These are phyloP conservation scores for Nothoprocta pentlandii DNA, from an alignment of 2,113 vertebrate genomes.

Conservation along the genomic window DNA sequence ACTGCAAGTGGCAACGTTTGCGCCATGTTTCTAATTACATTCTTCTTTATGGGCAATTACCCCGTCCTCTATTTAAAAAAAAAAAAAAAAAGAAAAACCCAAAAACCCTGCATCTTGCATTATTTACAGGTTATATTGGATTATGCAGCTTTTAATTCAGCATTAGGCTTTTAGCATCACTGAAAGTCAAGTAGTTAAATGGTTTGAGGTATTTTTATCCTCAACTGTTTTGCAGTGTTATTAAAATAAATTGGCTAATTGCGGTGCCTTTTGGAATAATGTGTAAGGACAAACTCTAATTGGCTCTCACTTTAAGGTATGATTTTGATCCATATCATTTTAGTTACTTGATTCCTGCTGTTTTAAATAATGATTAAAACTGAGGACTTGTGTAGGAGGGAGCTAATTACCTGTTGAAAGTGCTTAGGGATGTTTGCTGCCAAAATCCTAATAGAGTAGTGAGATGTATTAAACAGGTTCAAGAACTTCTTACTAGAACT, in stretches of 20 bases:
- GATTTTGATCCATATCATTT: not conserved
- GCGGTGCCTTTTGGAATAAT: not conserved
- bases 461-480: too few relatives aligned
- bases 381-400: fast-evolving
- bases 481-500: too few relatives aligned
- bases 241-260: not conserved
- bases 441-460: too few relatives aligned
- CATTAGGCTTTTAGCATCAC: not conserved
- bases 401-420: not conserved
- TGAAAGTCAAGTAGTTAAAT: not conserved
- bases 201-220: not conserved
- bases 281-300: not conserved
- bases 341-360: not conserved
- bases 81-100: too few relatives aligned
- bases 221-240: not conserved
- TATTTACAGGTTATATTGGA: not conserved
- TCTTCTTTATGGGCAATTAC: conserved; percentile 15
- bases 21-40: not conserved
- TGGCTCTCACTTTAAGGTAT: not conserved
- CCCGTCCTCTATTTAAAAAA: not conserved
- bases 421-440: too few relatives aligned
- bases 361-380: not conserved
- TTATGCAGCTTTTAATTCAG: conserved; percentile 4
- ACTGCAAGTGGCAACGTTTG: not conserved
- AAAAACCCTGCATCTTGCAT: not conserved